Conservation (phyloP, 2,797 vertebrate species). For the Ibycter americanus region DNA sequence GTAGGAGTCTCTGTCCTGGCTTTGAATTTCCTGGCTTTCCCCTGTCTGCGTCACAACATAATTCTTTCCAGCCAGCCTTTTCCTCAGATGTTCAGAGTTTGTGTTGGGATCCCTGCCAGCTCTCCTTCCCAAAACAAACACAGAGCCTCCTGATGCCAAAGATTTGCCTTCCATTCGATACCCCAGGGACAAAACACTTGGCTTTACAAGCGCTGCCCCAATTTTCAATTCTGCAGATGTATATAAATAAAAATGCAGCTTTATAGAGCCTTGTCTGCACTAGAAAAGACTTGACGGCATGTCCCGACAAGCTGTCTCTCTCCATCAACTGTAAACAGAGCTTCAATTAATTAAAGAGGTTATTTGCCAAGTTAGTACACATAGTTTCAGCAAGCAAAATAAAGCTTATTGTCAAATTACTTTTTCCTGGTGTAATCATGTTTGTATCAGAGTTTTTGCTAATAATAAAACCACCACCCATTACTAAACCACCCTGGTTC, state of each 20-base stretch:
- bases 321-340: constrained; percentile 23
- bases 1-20: not conserved
- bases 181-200: constrained; percentile 8
- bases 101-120: constrained; percentile 21
- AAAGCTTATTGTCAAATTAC: not conserved
- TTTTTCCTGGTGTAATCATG: not conserved
- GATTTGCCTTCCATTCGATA: constrained; percentile 24
- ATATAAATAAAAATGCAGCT: constrained; percentile 21
- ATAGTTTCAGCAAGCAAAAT: not conserved
- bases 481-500: not conserved
- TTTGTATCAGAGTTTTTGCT: not conserved
- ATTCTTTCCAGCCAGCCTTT: constrained; percentile 53
- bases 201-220: not conserved
- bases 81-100: constrained; percentile 51
- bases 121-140: constrained; percentile 62
- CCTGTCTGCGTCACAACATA: not conserved
- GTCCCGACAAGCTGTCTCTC: constrained; percentile 21
- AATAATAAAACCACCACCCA: not conserved
- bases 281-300: not conserved
- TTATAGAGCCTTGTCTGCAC: not conserved
- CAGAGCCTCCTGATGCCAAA: not conserved
- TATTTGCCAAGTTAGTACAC: constrained; percentile 18
- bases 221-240: constrained; percentile 4
- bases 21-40: constrained; percentile 22
- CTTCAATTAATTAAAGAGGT: constrained; percentile 43